Evolutionary conservation across 2,888 invertebrate species (phyloP).

Genomic region (Patella pellucida): DNA sequence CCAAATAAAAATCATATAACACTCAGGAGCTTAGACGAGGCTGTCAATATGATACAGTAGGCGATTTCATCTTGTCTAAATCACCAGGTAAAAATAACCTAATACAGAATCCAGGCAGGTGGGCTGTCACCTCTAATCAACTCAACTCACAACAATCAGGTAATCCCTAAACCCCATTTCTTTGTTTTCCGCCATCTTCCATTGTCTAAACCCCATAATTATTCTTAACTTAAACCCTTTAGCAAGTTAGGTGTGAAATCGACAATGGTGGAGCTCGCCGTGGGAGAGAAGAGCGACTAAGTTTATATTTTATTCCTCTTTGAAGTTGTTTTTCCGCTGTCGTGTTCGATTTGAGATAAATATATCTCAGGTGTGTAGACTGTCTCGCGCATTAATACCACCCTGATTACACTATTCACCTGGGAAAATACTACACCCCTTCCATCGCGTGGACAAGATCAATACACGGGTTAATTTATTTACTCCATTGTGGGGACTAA

Average conservation of each 20-base stretch:
- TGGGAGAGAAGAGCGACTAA: not conserved
- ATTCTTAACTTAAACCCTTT: slow-evolving; percentile 7
- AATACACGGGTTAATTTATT: too few species aligned
- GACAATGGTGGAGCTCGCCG: slow-evolving; percentile 5
- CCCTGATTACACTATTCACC: too few species aligned
- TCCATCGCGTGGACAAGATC: too few species aligned
- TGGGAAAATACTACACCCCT: too few species aligned
- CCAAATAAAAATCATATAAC: too few species aligned
- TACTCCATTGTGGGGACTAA: too few species aligned
- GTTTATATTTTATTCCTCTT: not conserved
- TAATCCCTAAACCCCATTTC: not conserved
- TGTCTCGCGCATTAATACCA: too few species aligned
- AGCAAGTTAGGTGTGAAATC: slow-evolving; percentile 11
- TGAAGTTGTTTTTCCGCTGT: slow-evolving; percentile 10
- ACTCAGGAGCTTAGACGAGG: too few species aligned
- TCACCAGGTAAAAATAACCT: too few species aligned
- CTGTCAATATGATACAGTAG: too few species aligned
- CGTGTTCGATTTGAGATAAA: not conserved
- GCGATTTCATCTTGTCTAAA: too few species aligned
- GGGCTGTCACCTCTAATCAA: not conserved
- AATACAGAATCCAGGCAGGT: slow-evolving; percentile 1
- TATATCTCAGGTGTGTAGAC: not conserved
- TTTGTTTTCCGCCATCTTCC: not conserved
- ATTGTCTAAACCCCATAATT: not conserved
- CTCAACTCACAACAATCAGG: not conserved